Base-by-base conservation (phyloP, 2,888 invertebrate species). In the Trachelus troglodyta region DNA sequence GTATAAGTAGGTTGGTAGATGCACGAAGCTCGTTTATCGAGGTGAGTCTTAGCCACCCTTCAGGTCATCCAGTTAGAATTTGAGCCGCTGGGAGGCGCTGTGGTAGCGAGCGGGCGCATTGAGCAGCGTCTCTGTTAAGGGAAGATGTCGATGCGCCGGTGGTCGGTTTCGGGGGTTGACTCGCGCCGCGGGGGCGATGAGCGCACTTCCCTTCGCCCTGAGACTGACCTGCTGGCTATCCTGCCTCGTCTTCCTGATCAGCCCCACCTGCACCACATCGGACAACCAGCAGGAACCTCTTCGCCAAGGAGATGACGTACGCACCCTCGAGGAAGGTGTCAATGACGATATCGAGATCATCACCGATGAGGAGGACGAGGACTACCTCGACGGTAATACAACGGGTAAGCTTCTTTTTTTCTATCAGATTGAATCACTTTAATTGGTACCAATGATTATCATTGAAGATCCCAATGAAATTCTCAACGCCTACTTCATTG, bases 141-240 rank as follows among this genome's bases (percentile, higher is more conserved):
- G 84, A 81, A 89, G 87, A 90, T 90, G 91, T 89, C 90, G 90
- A 91, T 91, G 90, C 89, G 88, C 90, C 88, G 89, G 89, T 90
- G 90, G 88, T 89, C 89, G 90, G 90, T 90, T 90, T 89, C 89
- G 90, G 90, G 91, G 90, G 90, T 89, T 89, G 90, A 89, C 89
- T 90, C 90, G 89, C 90, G 91, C 91, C 91, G 90, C 89, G 90
- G 90, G 90, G 91, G 91, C 91, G 91, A 91, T 91, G 91, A 90
- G 91, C 90, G 90, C 88, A 87, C 86, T 89, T 90, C 90, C 90
- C 88, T 89, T 89, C 87, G 90, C 88, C 89, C 90, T 90, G 89
- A 90, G 88, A 90, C 87, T 89, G 86, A 89, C 88, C 87, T 87
- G 86, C 85, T 85, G 85, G 88, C 88, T 92, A 82, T 90, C 90